These are phyloP conservation scores for Spodoptera littoralis DNA, from an alignment of 2,888 invertebrate genomes.

Conservation along the genomic window DNA sequence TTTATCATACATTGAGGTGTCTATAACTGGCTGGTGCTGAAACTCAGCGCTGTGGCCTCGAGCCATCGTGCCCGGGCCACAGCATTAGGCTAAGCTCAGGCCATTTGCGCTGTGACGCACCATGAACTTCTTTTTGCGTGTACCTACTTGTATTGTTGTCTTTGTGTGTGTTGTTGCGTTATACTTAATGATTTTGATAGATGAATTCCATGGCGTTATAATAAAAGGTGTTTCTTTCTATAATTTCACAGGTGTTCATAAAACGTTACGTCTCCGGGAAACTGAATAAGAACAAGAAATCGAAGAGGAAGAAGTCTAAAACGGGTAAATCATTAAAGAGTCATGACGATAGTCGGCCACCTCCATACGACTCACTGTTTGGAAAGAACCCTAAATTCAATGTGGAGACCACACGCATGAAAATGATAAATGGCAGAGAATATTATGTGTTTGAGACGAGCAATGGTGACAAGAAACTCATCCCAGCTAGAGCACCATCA, in stretches of 20 bases:
- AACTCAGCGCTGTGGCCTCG: too few relatives aligned
- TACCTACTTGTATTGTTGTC: too few relatives aligned
- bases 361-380: slow-evolving; percentile 91
- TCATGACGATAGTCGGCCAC: slow-evolving; percentile 87
- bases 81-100: too few relatives aligned
- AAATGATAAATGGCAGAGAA: slow-evolving; percentile 92
- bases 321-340: slow-evolving; percentile 47
- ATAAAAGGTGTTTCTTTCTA: background rate
- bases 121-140: too few relatives aligned
- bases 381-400: slow-evolving; percentile 72
- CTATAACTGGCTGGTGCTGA: too few relatives aligned
- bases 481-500: slow-evolving; percentile 93
- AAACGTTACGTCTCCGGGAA: slow-evolving; percentile 68
- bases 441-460: slow-evolving; percentile 91
- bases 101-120: too few relatives aligned
- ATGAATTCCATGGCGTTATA: too few relatives aligned
- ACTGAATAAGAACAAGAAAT: slow-evolving; percentile 32
- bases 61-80: too few relatives aligned
- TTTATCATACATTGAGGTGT: too few relatives aligned
- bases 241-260: slow-evolving; percentile 69
- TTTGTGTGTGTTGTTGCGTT: too few relatives aligned
- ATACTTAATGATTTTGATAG: too few relatives aligned
- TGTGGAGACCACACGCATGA: slow-evolving; percentile 78
- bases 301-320: slow-evolving; percentile 52
- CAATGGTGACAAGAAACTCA: slow-evolving; percentile 90